Percentiles rank a stretch among this genome's conserved stretches.
phyloP scores from a whole-genome alignment of 2,888 invertebrate species.

The Drosophila paracracens region DNA sequence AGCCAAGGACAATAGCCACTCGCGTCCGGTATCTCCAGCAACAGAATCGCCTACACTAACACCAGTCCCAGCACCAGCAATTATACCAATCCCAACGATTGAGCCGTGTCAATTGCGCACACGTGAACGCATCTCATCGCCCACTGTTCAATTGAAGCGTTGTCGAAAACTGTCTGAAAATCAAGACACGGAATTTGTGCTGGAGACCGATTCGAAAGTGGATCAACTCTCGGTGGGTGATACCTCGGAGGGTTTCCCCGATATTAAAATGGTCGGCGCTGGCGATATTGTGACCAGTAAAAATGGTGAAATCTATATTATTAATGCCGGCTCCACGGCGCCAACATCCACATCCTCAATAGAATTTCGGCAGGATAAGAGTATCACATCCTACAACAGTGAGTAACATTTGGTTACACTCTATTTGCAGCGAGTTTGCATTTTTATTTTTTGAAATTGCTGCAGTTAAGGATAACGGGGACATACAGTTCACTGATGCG shows the following conservation, averaged over 20 bases:
- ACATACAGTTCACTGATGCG: conserved; percentile 73
- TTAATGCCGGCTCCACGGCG: conserved; percentile 43
- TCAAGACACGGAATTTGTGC: conserved; percentile 19
- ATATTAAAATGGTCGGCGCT: conserved; percentile 47
- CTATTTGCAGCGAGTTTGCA: background rate
- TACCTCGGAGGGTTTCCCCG: conserved; percentile 12
- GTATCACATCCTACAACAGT: conserved; percentile 72
- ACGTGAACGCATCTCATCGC: conserved; percentile 24
- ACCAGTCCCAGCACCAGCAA: background rate
- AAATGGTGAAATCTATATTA: conserved; percentile 65
- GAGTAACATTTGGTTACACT: conserved; percentile 16
- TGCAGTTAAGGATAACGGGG: conserved; percentile 80
- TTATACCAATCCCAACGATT: background rate
- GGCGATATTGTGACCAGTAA: conserved; percentile 51
- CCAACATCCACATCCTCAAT: conserved; percentile 27
- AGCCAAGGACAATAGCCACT: background rate
- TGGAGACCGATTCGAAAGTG: conserved; percentile 19
- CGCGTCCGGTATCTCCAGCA: background rate
- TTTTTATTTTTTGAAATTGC: background rate
- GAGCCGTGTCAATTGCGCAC: conserved; percentile 29
- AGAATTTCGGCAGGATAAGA: conserved; percentile 51
- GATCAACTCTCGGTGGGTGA: conserved; percentile 20
- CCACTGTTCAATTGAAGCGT: conserved; percentile 14
- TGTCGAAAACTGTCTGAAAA: conserved; percentile 11
- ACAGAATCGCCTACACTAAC: background rate